phyloP scores from a whole-genome alignment of 2,113 vertebrate genomes.

The Cryptoleucopteryx plumbea region DNA sequence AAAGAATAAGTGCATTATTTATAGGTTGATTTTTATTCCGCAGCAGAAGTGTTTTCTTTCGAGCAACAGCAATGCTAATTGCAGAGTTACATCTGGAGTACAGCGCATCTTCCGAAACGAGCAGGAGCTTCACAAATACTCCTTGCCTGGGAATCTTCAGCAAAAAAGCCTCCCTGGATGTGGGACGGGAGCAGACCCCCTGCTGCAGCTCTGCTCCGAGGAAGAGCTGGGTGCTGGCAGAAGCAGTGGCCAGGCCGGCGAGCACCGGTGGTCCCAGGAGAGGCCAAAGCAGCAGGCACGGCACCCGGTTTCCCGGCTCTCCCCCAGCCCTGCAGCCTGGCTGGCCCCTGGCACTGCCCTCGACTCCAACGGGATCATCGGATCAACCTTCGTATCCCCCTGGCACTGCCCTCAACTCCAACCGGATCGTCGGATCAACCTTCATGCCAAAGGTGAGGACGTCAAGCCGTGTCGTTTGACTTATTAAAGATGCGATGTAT shows the following conservation, averaged over 20 bases:
- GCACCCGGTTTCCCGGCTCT: accelerated
- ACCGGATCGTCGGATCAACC: no score
- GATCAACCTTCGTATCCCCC: neutral
- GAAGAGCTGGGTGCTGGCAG: neutral
- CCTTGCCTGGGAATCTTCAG: no score
- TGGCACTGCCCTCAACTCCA: neutral
- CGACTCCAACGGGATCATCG: no score
- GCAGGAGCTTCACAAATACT: neutral
- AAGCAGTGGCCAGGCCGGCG: neutral
- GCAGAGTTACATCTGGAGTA: neutral
- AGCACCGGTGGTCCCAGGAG: accelerated
- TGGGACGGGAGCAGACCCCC: neutral
- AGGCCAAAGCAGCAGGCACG: neutral
- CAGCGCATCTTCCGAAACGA: neutral
- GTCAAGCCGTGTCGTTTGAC: neutral
- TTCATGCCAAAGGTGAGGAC: neutral
- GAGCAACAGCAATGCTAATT: neutral
- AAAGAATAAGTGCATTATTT: neutral
- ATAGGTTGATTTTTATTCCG: neutral
- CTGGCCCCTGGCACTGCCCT: neutral
- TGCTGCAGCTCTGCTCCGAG: neutral
- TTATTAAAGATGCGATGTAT: neutral
- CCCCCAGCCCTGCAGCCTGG: neutral
- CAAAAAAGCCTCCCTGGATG: accelerated
- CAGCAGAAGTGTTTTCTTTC: neutral